Evolutionary conservation across 2,797 vertebrate genomes (phyloP).

Genomic region (Labeo calbasu): DNA sequence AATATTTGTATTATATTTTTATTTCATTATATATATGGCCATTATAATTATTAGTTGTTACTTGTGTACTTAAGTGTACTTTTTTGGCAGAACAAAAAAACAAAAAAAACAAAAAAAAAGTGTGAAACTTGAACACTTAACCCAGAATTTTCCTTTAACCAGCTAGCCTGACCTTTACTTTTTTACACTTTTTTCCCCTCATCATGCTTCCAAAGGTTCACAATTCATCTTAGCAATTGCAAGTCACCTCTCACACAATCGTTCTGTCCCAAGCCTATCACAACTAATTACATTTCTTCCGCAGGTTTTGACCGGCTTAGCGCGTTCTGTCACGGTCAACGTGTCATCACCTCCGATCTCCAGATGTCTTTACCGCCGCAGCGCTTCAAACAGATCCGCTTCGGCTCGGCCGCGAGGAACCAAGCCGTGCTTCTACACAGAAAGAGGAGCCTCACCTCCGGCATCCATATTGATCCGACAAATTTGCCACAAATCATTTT

Average conservation of each 20-base stretch:
- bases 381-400: slow-evolving; percentile 19
- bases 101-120: no score
- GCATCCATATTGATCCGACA: slow-evolving; percentile 94
- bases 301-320: slow-evolving; percentile 22
- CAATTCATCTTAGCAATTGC: slow-evolving; percentile 40
- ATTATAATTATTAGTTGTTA: background rate
- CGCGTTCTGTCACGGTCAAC: slow-evolving; percentile 40
- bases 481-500: slow-evolving; percentile 99
- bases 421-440: slow-evolving; percentile 43
- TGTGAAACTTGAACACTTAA: background rate
- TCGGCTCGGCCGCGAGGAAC: slow-evolving; percentile 45
- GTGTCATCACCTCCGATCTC: slow-evolving; percentile 40
- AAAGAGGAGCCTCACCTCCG: slow-evolving; percentile 70
- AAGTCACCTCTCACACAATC: slow-evolving; percentile 54
- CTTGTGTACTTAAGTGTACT: background rate
- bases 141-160: background rate
- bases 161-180: background rate
- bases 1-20: background rate
- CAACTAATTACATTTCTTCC: slow-evolving; percentile 34
- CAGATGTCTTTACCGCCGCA: slow-evolving; percentile 37
- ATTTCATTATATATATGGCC: background rate
- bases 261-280: slow-evolving; percentile 37
- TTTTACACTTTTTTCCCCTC: background rate
- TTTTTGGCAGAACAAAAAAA: no score
- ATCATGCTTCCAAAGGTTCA: slow-evolving; percentile 46